A percentile compares a stretch with the other conserved stretches of the same genome.
Evolutionary conservation across 2,888 invertebrate species (phyloP).

Genomic region (Podotricha telesiphe): DNA sequence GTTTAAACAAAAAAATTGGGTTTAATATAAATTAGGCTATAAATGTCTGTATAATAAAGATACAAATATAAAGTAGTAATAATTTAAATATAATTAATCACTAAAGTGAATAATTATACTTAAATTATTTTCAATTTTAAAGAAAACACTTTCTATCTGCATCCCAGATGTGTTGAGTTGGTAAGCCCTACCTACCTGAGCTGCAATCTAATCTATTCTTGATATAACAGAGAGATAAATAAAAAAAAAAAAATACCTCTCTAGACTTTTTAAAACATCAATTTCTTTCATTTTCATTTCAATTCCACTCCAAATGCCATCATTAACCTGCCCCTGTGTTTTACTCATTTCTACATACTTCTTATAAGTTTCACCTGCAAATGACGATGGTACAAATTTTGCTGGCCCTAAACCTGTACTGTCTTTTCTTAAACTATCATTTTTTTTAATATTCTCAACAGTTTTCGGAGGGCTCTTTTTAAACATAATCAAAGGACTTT

Average conservation of each 20-base stretch:
- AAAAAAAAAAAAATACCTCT: not conserved
- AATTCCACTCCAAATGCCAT: slow-evolving; percentile 58
- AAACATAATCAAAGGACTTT: slow-evolving; percentile 38
- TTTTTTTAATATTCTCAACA: slow-evolving; percentile 30
- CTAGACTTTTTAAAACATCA: slow-evolving; percentile 42
- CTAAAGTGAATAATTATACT: too few species aligned
- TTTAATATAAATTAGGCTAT: too few species aligned
- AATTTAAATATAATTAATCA: too few species aligned
- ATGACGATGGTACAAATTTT: slow-evolving; percentile 53
- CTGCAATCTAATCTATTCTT: too few species aligned
- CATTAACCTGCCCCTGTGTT: slow-evolving; percentile 47
- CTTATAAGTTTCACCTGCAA: slow-evolving; percentile 57
- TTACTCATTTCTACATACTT: slow-evolving; percentile 53
- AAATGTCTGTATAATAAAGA: too few species aligned
- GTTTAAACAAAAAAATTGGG: too few species aligned
- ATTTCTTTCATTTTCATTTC: slow-evolving; percentile 58
- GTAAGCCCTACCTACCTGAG: too few species aligned
- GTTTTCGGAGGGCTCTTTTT: slow-evolving; percentile 29
- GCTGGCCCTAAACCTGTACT: slow-evolving; percentile 15
- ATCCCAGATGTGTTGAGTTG: too few species aligned
- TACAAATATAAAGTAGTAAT: too few species aligned
- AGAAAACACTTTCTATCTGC: too few species aligned
- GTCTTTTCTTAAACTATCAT: slow-evolving; percentile 1
- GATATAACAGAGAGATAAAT: too few species aligned
- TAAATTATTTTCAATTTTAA: too few species aligned